Percentiles rank a stretch among this genome's conserved stretches.
Evolutionary conservation across 2,797 vertebrate genomes (phyloP).

Genomic region (Triplophysa bombifrons): DNA sequence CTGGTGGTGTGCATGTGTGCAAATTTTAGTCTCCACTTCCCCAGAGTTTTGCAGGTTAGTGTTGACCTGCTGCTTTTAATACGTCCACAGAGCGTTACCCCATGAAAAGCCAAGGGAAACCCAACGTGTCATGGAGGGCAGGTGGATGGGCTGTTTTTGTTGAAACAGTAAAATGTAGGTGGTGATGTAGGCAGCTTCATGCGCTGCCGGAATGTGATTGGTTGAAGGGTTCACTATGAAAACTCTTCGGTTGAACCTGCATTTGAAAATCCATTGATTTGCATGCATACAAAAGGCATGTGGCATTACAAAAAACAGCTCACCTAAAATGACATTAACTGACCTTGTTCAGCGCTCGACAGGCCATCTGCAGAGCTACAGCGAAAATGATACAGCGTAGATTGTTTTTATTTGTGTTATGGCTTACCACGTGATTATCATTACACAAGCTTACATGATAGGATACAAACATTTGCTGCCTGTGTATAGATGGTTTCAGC

Average conservation of each 20-base stretch:
- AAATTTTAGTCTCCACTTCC: background rate
- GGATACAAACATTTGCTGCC: background rate
- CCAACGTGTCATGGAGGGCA: constrained; percentile 1
- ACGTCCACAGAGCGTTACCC: background rate
- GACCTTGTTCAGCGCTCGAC: background rate
- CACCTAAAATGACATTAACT: constrained; percentile 56
- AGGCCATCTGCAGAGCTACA: background rate
- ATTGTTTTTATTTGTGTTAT: background rate
- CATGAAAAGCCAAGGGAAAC: constrained; percentile 2
- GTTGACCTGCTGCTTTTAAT: background rate
- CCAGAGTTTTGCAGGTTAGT: background rate
- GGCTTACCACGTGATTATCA: background rate
- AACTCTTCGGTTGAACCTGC: background rate
- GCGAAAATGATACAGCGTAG: background rate
- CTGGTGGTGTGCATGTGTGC: background rate
- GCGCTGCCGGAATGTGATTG: background rate
- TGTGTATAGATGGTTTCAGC: too few relatives aligned
- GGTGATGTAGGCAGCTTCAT: constrained; percentile 1
- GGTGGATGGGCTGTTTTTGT: background rate
- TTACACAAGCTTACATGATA: constrained; percentile 25
- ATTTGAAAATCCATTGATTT: constrained; percentile 47
- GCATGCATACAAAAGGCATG: constrained; percentile 68
- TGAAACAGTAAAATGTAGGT: constrained; percentile 20
- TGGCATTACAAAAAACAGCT: constrained; percentile 59
- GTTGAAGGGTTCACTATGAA: background rate